Base-by-base conservation (phyloP, 2,888 invertebrate species). In the Epistrophe grossulariae region DNA sequence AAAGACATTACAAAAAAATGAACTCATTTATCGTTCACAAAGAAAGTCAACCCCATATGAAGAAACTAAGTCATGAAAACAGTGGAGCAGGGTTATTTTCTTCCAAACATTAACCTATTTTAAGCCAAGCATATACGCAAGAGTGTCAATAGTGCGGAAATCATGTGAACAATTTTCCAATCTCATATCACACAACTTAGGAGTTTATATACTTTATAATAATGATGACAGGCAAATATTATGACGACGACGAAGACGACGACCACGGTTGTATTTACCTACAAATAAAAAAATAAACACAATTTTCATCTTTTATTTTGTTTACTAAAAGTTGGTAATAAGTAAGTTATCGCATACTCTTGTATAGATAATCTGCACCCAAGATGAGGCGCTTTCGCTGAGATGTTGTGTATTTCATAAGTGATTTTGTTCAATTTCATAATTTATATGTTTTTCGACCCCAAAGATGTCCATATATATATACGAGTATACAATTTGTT, bases 251-350 rank as follows among this genome's bases (percentile, higher is more conserved):
- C 24, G 24, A 24, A 1, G 24, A 24, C 24, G 24, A 24, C 24
- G 24, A 24, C 24, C 17, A 55, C 19, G 31, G 35, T 76, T 38
- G 40, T 76, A 55, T 66, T 76, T 66, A 64, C 64, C 55, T 38
- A 64, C 28, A 74, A 64, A 64, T 55, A 11, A 45, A 55, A 19
- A 74, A 40, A 9, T 17, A 35, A n/a, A 59, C 31, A 60, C 31
- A 60, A 60, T 40, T 17, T 64, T 31, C 40, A 40, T 24, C 24
- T 57, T 62, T 24, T 15, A 43, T 62, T 62, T 62, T 62, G 62
- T 43, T 62, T 62, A 43, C 62, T 15, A 28, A 31, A 62, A 40
- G 24, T 40, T 24, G 9, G 60, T 24, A 62, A 24, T 40, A 62
- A 24, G 60, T 62, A 24, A 62, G 15, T 62, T 43, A 62, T 62